Evolutionary conservation across 2,113 vertebrate species (phyloP).

Genomic region (Leiothrix lutea): DNA sequence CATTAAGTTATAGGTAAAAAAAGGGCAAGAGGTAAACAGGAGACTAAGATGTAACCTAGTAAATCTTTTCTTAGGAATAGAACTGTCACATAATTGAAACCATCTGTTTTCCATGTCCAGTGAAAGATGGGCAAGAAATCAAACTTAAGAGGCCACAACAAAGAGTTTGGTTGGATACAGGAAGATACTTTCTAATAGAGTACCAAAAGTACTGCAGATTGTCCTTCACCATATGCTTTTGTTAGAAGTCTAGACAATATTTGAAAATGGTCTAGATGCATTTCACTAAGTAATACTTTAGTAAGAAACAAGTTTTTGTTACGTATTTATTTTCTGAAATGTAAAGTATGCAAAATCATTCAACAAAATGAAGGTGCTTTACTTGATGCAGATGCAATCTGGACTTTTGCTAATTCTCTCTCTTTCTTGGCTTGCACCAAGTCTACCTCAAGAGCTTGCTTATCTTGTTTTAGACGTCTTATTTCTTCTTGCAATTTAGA

Average conservation of each 20-base stretch:
- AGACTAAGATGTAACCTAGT: background rate
- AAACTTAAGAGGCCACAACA: background rate
- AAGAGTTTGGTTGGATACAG: background rate
- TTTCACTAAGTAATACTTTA: background rate
- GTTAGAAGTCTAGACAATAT: background rate
- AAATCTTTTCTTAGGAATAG: background rate
- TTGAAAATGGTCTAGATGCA: background rate
- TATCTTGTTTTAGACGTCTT: constrained; percentile 83
- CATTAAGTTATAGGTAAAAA: background rate
- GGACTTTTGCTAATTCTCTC: constrained; percentile 79
- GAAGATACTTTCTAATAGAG: background rate
- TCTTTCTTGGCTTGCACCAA: constrained; percentile 83
- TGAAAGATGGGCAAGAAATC: background rate
- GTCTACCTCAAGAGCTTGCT: constrained; percentile 85
- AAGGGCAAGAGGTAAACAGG: background rate
- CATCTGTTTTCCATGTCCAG: background rate
- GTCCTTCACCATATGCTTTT: background rate
- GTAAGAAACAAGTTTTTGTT: background rate
- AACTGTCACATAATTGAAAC: background rate
- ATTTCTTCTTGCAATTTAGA: constrained; percentile 77
- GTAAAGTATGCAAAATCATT: background rate
- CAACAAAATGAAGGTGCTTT: background rate
- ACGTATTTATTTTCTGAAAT: background rate
- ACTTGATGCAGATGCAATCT: constrained; percentile 79
- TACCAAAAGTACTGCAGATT: background rate